Base-by-base conservation (phyloP, 2,888 invertebrate genomes). In the Lithophane leautieri region DNA sequence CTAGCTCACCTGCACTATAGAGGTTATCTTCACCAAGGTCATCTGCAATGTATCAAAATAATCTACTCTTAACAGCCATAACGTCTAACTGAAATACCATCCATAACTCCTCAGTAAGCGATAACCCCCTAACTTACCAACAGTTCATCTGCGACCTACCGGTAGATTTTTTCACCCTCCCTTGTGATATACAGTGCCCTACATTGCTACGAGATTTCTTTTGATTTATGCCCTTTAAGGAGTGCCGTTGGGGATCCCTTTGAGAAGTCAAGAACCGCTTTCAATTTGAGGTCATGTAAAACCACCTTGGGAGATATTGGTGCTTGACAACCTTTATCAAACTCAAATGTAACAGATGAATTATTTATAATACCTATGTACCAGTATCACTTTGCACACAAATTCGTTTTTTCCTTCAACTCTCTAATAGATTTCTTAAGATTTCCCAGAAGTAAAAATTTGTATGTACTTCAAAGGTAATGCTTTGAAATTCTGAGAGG, bases 131-230 rank as follows among this genome's bases (percentile, higher is more conserved):
- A 61, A 74, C 42, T 79, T 58, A 61, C 69, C 12, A 47, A 22
- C 62, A 74, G 62, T 69, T 72, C 65, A 40, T 70, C 73, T 70
- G 47, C 47, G 60, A 34, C 3, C 11, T 68, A 65, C 68, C 58
- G 22, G 47, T 52, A 73, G 69, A 81, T 70, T 81, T 76, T 85
- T 79, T 80, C 66, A 76, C 75, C 66, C 82, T 76, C 72, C 40
- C 34, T 68, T 82, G 67, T 73, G 85, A 84, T 69, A 86, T 77
- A 86, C 73, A 68, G 63, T 52, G 11, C 63, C 66, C 54, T 69
- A 73, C 42, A 83, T 77, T 65, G 67, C 68, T 67, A 69, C 73
- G 65, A 81, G 81, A 86, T 85, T 86, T 79, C 86, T 79, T 86
- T 86, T 86, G 81, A 86, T 86, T 78, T 81, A 81, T 76, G 34